Conservation (phyloP, 2,113 vertebrate species). For the Carassius auratus region DNA sequence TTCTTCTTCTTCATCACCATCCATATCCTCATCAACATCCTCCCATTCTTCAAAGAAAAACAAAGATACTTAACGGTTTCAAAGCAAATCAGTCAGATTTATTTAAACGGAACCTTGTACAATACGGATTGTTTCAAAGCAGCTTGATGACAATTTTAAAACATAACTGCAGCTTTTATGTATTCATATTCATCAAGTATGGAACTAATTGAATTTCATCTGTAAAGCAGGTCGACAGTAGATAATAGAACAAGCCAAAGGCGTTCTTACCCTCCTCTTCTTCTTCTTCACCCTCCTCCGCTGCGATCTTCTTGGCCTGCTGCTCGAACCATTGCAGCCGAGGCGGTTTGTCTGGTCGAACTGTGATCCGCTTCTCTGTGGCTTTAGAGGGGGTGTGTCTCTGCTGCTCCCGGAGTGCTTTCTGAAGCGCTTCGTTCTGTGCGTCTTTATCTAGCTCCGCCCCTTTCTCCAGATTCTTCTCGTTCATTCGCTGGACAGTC, state of each 20-base stretch:
- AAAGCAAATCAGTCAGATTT: neutral
- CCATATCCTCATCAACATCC: conserved; percentile 75
- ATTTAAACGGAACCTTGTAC: neutral
- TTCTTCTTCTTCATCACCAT: conserved; percentile 59
- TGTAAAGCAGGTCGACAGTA: too few relatives aligned
- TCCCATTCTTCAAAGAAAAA: conserved; percentile 82
- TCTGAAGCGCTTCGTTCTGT: conserved; percentile 88
- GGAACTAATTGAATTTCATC: too few relatives aligned
- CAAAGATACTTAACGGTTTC: neutral
- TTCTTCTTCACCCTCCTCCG: conserved; percentile 60
- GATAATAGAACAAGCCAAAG: too few relatives aligned
- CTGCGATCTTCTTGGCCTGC: conserved; percentile 82
- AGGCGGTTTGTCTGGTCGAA: conserved; percentile 79
- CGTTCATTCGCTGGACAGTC: conserved; percentile 85
- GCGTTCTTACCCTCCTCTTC: conserved; percentile 65
- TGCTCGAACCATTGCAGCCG: conserved; percentile 90
- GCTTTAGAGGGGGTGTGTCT: conserved; percentile 70
- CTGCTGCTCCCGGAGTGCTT: conserved; percentile 82
- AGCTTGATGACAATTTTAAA: too few relatives aligned
- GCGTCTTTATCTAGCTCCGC: conserved; percentile 75
- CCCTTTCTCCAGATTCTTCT: conserved; percentile 95
- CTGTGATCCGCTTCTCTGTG: conserved; percentile 1
- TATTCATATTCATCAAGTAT: too few relatives aligned
- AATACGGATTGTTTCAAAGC: too few relatives aligned
- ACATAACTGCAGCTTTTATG: too few relatives aligned